A percentile compares a stretch with the other conserved stretches of the same genome.
Evolutionary conservation across 2,797 vertebrate genomes (phyloP).

Genomic region (Gambusia yucatana): DNA sequence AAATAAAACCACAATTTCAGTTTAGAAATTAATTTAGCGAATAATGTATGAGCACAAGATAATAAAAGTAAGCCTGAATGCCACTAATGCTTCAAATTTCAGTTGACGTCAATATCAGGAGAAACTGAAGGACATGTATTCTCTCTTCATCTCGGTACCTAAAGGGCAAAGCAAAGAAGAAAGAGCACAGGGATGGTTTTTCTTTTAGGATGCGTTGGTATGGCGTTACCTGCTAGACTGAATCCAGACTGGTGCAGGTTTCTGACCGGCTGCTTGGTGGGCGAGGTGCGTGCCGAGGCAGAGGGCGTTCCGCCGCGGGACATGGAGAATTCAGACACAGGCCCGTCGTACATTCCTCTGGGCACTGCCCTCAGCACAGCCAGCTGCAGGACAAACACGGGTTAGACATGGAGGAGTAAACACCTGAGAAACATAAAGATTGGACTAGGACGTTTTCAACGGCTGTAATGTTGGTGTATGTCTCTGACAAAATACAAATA

Average conservation of each 20-base stretch:
- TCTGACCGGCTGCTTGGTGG: constrained; percentile 91
- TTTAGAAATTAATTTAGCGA: background rate
- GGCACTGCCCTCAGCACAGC: constrained; percentile 93
- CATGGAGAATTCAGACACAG: constrained; percentile 93
- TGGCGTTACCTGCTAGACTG: constrained; percentile 90
- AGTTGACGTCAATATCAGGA: background rate
- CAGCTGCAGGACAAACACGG: constrained; percentile 79
- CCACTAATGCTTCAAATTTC: background rate
- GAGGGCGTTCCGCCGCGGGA: constrained; percentile 93
- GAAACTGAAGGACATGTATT: background rate
- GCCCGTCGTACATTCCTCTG: constrained; percentile 95
- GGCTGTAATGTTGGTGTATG: background rate
- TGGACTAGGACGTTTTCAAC: background rate
- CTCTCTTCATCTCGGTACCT: constrained; percentile 7
- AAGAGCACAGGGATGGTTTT: background rate
- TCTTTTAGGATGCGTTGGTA: constrained; percentile 46
- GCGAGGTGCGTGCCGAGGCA: constrained; percentile 90
- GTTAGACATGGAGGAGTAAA: background rate
- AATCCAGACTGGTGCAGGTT: constrained; percentile 98
- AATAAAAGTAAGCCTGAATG: background rate
- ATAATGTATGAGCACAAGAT: background rate
- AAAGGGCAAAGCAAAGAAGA: constrained; percentile 11
- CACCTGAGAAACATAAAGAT: background rate
- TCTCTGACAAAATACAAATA: background rate
- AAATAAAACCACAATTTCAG: background rate